phyloP scores from a whole-genome alignment of 2,888 invertebrate species.

The Gymnoscelis rufifasciata region DNA sequence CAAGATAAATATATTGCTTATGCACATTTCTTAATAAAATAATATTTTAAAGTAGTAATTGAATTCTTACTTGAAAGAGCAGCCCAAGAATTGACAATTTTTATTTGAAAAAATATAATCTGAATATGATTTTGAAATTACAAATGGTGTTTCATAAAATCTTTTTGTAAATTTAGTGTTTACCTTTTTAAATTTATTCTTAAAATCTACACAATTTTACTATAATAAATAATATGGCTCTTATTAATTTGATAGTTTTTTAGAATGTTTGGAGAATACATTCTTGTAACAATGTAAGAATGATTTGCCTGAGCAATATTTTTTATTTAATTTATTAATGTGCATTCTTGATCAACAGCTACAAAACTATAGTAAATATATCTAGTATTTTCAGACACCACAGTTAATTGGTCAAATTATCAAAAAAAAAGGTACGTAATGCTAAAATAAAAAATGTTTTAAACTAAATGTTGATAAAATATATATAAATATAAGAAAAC shows the following conservation, averaged over 20 bases:
- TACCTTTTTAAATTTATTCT: conserved; percentile 14
- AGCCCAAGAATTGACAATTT: conserved; percentile 69
- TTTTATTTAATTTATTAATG: conserved; percentile 21
- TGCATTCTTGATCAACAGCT: conserved; percentile 11
- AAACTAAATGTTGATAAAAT: not conserved
- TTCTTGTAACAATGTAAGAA: too few relatives aligned
- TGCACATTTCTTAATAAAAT: conserved; percentile 53
- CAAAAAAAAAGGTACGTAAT: too few relatives aligned
- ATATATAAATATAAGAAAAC: not conserved
- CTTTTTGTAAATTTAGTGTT: not conserved
- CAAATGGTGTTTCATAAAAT: not conserved
- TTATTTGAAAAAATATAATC: conserved; percentile 28
- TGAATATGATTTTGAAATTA: conserved; percentile 27
- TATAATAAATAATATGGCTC: conserved; percentile 16
- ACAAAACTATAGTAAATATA: not conserved
- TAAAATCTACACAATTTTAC: conserved; percentile 16
- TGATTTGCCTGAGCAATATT: conserved; percentile 20
- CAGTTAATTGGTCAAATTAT: too few relatives aligned
- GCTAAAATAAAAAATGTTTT: too few relatives aligned
- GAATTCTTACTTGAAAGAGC: conserved; percentile 57
- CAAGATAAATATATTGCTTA: conserved; percentile 66
- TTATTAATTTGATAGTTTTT: too few relatives aligned
- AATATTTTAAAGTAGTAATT: conserved; percentile 60
- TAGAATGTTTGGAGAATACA: too few relatives aligned
- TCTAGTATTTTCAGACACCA: not conserved